Evolutionary conservation across 2,113 vertebrate genomes (phyloP), one percentile per base, ranked within the genome.

Genomic region (Atrichornis clamosus): DNA sequence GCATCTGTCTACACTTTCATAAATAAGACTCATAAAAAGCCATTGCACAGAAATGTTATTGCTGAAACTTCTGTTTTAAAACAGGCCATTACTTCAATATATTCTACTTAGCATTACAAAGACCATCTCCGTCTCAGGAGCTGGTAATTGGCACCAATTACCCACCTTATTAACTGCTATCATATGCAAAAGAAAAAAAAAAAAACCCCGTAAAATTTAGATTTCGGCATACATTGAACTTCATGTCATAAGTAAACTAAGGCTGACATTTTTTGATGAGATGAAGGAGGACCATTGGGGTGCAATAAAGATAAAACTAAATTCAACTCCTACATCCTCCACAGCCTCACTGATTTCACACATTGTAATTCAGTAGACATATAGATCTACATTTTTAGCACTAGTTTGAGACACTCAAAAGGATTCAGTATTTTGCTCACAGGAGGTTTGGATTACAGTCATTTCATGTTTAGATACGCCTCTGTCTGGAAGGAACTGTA

Each of bases 141-240:
- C 16, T 33, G 63, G 46, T 49, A 84, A 89, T 1, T 62, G 87
- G 28, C 69, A 84, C 60, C 64, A 78, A 70, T 68, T 87, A 84
- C 39, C 28, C 60, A 67, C 47, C 52, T 85, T 52, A 84, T 7
- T 18, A 78, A 46, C 50, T n/a, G 26, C 22, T 74, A 49, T 60
- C 10, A 28, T 1, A 63, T 0, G 1, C 26, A 4, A n/a, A n/a
- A n/a, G n/a, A n/a, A n/a, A n/a, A n/a, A n/a, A n/a, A 42, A 47
- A 56, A 78, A 56, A 32, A 3, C 1, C 2, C 19, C 20, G 76
- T 15, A n/a, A 80, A 73, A 49, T 37, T 26, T 42, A 32, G 30
- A 69, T 83, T 73, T 7, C 10, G 0, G 0, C 22, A 44, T 3
- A 26, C 9, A n/a, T 1, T 42, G 46, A 89, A 73, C n/a, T 74